These are phyloP conservation scores for Spodoptera littoralis DNA, from an alignment of 2,888 invertebrate species.

Conservation along the genomic window DNA sequence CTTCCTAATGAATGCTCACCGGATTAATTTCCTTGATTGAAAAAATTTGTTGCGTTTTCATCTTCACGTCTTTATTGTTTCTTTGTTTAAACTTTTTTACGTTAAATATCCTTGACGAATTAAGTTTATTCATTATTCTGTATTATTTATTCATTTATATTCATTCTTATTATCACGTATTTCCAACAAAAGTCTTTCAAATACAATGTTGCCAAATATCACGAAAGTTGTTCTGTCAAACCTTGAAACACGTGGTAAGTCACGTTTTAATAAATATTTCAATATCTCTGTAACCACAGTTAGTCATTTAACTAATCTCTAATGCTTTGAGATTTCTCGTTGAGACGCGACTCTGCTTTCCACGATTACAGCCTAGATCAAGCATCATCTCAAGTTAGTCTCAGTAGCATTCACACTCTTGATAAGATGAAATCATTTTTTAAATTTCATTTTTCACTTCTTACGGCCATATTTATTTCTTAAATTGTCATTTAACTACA, in stretches of 20 bases:
- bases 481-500: too few species aligned
- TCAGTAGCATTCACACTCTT: slow-evolving; percentile 2
- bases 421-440: background rate
- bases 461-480: too few species aligned
- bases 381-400: slow-evolving; percentile 9
- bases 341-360: slow-evolving; percentile 34
- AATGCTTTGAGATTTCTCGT: slow-evolving; percentile 34
- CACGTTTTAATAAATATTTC: slow-evolving; percentile 40
- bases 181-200: slow-evolving; percentile 5
- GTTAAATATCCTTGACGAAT: slow-evolving; percentile 7
- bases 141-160: background rate
- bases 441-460: too few species aligned
- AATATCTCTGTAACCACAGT: slow-evolving; percentile 41
- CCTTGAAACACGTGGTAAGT: slow-evolving; percentile 22
- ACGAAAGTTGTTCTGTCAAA: slow-evolving; percentile 18
- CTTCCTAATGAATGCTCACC: slow-evolving; percentile 45
- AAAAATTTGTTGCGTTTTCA: slow-evolving; percentile 5
- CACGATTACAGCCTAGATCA: slow-evolving; percentile 24
- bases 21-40: slow-evolving; percentile 31
- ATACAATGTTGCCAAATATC: slow-evolving; percentile 23
- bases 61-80: slow-evolving; percentile 13
- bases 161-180: background rate
- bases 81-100: slow-evolving; percentile 34
- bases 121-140: background rate
- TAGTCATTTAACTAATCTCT: slow-evolving; percentile 39